These are phyloP conservation scores for Parnassius apollo DNA, from an alignment of 2,888 invertebrate genomes.

Conservation along the genomic window DNA sequence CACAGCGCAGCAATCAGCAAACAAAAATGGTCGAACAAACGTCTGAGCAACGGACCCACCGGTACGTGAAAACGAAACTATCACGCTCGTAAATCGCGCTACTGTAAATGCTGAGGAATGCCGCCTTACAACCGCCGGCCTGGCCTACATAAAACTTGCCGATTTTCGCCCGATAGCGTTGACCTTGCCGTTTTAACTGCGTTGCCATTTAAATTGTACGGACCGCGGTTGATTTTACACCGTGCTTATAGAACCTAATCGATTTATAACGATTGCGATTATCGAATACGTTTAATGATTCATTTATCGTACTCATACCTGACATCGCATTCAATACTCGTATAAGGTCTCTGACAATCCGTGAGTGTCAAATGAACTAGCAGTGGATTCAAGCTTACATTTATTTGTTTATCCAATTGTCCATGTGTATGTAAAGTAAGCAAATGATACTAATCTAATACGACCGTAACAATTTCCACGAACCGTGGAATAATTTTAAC, in stretches of 20 bases:
- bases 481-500: conserved; percentile 13
- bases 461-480: conserved; percentile 21
- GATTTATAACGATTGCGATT: neutral
- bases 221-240: conserved; percentile 32
- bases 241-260: conserved; percentile 22
- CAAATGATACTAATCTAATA: conserved; percentile 22
- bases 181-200: conserved; percentile 68
- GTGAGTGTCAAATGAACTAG: conserved; percentile 2
- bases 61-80: conserved; percentile 75
- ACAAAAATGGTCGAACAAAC: conserved; percentile 60
- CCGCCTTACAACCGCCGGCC: conserved; percentile 55
- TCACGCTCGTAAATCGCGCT: conserved; percentile 68
- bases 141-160: conserved; percentile 71
- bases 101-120: conserved; percentile 67
- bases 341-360: neutral
- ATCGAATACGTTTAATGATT: conserved; percentile 28
- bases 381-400: conserved; percentile 10
- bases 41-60: conserved; percentile 59
- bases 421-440: conserved; percentile 25
- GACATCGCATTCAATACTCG: neutral
- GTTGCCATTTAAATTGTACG: conserved; percentile 70
- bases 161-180: conserved; percentile 71
- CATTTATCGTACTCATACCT: conserved; percentile 23
- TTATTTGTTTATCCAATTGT: conserved; percentile 24
- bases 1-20: conserved; percentile 33